Conservation (phyloP, 1,140 invertebrate genomes). For the Drosophila paulistorum region DNA sequence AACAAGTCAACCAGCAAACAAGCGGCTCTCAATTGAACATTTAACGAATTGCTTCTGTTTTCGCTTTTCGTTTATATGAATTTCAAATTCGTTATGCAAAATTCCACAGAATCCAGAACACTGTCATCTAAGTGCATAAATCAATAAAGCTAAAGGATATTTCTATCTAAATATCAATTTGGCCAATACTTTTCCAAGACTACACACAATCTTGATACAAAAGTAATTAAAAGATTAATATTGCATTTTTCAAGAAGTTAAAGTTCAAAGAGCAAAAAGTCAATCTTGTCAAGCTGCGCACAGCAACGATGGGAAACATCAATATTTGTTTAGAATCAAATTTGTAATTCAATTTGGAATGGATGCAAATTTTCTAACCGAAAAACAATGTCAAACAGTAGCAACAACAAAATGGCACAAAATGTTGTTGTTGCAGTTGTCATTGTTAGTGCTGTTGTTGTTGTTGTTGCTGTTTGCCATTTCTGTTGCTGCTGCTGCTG, state of each 20-base stretch:
- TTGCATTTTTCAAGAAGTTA: too few species aligned
- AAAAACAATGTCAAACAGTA: constrained; percentile 61
- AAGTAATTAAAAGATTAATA: too few species aligned
- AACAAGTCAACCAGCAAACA: constrained; percentile 13
- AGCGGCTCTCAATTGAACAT: constrained; percentile 4
- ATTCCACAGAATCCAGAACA: too few species aligned
- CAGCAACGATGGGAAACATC: constrained; percentile 39
- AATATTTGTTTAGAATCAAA: constrained; percentile 46
- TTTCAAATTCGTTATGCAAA: constrained; percentile 54
- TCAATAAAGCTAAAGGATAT: too few species aligned
- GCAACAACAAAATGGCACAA: constrained; percentile 37
- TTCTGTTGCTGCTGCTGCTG: constrained; percentile 26
- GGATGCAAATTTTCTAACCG: constrained; percentile 65
- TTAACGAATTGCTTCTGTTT: constrained; percentile 41
- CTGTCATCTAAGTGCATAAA: too few species aligned
- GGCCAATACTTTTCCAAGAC: too few species aligned
- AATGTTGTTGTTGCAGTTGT: constrained; percentile 25
- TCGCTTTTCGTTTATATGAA: constrained; percentile 32
- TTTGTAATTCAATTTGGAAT: constrained; percentile 65
- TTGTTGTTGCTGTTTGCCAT: constrained; percentile 28
- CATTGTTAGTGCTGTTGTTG: constrained; percentile 25
- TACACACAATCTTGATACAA: too few species aligned
- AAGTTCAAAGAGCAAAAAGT: too few species aligned
- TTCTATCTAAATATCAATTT: too few species aligned
- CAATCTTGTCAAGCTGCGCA: background rate